Evolutionary conservation across 53 echinoderm and acorn worm genomes (phyloP), one percentile per base, ranked within the genome.

Genomic region (Paelopatides confundens): DNA sequence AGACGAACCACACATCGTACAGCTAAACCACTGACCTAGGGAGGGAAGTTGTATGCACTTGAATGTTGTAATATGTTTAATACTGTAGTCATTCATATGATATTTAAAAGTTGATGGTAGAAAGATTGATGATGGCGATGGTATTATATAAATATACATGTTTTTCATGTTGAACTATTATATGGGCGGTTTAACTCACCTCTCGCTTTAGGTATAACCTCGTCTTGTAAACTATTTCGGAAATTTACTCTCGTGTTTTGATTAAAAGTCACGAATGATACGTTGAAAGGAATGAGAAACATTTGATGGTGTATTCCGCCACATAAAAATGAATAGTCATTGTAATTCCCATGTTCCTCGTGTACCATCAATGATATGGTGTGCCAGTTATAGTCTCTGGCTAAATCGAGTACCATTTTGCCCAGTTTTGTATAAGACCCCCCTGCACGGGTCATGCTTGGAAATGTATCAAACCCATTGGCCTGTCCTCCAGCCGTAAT

Each of bases 401-500:
- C 86, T 26, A 86, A 76, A 26, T 92, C 69, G 12, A 74, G 82
- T 10, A 96, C 66, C 63, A 90, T 78, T 1, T 46, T 26, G 15
- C 84, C 96, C 82, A 92, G 37, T 43, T 90, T 90, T 11, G 32
- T 43, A 53, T 94, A 91, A 4, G 91, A 77, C 12, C 91, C 71
- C 71, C 88, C 90, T 4, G 89, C 47, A 31, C 94, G 90, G 12
- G 96, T 96, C 27, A 79, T 94, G 63, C 77, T 88, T 15, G 39
- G 29, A 51, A 68, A 50, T 12, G 49, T 58, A 31, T 76, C 65
- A 47, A 88, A 94, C 2, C 93, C 91, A 3, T 38, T 43, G 81
- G 94, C 94, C 38, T 86, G 76, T 2, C 91, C 93, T 28, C 96
- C 96, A 23, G 87, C 89, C 1, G 96, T 94, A 8, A 96, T 5